Evolutionary conservation across 2,113 vertebrate species (phyloP), one percentile per base, ranked within the genome.

Genomic region (Caranx ignobilis): DNA sequence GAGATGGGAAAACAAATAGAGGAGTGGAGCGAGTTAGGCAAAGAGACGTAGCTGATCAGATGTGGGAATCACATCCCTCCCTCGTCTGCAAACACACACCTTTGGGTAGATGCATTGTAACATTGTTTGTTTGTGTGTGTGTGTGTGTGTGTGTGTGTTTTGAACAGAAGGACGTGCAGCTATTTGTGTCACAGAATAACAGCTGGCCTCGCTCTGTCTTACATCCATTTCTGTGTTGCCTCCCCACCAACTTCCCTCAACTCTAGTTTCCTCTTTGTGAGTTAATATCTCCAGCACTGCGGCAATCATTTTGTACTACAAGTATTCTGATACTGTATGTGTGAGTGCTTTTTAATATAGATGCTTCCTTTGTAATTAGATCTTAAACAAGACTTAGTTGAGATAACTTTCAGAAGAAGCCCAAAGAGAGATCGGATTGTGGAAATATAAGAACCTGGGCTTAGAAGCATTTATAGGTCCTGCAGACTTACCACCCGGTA

Each of bases 111-210:
- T 73, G 59, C 31, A 62, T 74, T 76, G 56, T 79, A 67, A 79
- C 74, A 52, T 45, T 61, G 15, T 57, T 35, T 59, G 60, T 66
- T 45, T 1, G 34, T 1, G 21, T 65, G 10, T 60, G 47, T 41
- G 41, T 1, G 34, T 1, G 21, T 65, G 10, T 60, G 47, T 41
- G 50, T 64, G 54, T 41, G 50, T 64, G 68, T 75, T 66, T 69
- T 78, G 37, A 84, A 66, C 75, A 81, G 74, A 73, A 52, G 81
- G 78, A 83, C 80, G 79, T 57, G 68, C 75, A 71, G 79, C 85
- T 87, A 82, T 88, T 89, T 80, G 73, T 81, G 79, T 88, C 34
- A 1, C 81, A 54, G 63, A 73, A 66, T 77, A 90, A 87, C 87
- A 85, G 77, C 84, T 88, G 87, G 45, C 81, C 56, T 72, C 3